These are phyloP conservation scores for Phania funesta DNA, from an alignment of 2,888 invertebrate species.

Conservation along the genomic window DNA sequence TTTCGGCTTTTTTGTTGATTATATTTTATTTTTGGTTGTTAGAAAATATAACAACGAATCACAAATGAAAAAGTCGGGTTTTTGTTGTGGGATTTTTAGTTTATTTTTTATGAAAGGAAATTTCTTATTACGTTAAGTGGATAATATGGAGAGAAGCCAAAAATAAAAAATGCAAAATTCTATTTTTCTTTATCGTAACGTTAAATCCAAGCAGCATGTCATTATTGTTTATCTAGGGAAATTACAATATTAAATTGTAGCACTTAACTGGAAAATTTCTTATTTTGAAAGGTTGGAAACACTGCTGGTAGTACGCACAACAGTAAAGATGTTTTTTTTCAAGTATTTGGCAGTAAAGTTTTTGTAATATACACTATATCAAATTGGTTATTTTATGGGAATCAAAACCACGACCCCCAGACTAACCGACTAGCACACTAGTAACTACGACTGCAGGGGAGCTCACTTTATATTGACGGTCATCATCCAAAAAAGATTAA, in stretches of 20 bases:
- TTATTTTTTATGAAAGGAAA: slow-evolving; percentile 56
- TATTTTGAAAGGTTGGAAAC: background rate
- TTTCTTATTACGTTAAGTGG: slow-evolving; percentile 76
- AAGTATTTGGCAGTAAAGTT: too few species aligned
- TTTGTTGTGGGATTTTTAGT: slow-evolving; percentile 25
- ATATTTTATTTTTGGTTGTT: slow-evolving; percentile 21
- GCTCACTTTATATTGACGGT: too few species aligned
- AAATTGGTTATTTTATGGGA: too few species aligned
- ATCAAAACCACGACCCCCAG: too few species aligned
- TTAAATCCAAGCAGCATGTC: slow-evolving; percentile 68
- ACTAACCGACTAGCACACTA: too few species aligned
- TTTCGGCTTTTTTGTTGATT: background rate
- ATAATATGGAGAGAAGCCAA: slow-evolving; percentile 75
- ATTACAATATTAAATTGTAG: slow-evolving; percentile 32
- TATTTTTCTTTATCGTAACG: slow-evolving; percentile 70
- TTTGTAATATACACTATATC: too few species aligned
- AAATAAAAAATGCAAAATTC: slow-evolving; percentile 49
- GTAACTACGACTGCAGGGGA: too few species aligned
- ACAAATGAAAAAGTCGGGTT: slow-evolving; percentile 35
- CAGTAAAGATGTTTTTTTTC: background rate
- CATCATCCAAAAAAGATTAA: too few species aligned
- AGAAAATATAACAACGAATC: slow-evolving; percentile 53
- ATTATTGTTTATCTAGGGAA: slow-evolving; percentile 40
- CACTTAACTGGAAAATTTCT: slow-evolving; percentile 14
- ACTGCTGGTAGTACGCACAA: background rate